These are phyloP conservation scores for Colletes collaris DNA, from an alignment of 2,888 invertebrate genomes.

Conservation along the genomic window DNA sequence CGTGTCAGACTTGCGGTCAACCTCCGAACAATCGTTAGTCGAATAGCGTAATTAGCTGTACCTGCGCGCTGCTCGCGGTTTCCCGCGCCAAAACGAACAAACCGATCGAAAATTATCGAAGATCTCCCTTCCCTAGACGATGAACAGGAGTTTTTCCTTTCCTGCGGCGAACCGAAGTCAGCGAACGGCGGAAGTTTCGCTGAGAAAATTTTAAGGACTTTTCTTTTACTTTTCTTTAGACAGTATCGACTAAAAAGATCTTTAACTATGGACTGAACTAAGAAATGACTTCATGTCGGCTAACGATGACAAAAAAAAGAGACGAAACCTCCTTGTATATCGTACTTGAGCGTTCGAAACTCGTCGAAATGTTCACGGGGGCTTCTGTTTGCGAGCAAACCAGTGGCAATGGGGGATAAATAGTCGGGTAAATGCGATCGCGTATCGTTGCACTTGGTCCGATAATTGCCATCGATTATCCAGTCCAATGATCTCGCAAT, in stretches of 20 bases:
- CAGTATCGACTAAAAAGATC: no score
- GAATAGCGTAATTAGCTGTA: constrained; percentile 43
- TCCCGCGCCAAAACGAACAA: background rate
- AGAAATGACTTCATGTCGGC: background rate
- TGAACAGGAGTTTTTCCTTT: background rate
- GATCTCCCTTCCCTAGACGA: no score
- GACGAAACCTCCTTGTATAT: background rate
- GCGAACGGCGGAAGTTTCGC: no score
- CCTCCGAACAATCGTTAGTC: constrained; percentile 33
- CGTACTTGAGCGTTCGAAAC: background rate
- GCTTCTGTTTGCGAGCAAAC: constrained; percentile 11
- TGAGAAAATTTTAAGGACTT: no score
- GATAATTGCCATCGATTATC: constrained; percentile 41
- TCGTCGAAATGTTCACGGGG: background rate
- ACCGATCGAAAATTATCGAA: no score
- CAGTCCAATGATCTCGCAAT: constrained; percentile 20
- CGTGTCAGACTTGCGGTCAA: constrained; percentile 22
- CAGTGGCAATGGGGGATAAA: constrained; percentile 6
- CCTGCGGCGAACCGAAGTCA: background rate
- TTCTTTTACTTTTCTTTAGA: no score
- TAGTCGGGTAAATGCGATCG: background rate
- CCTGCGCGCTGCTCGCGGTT: background rate
- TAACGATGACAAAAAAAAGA: background rate
- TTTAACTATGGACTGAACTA: no score
- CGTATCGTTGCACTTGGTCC: background rate